Evolutionary conservation across 2,113 vertebrate species (phyloP), one percentile per base, ranked within the genome.

Genomic region (Anarhynchus alexandrinus): DNA sequence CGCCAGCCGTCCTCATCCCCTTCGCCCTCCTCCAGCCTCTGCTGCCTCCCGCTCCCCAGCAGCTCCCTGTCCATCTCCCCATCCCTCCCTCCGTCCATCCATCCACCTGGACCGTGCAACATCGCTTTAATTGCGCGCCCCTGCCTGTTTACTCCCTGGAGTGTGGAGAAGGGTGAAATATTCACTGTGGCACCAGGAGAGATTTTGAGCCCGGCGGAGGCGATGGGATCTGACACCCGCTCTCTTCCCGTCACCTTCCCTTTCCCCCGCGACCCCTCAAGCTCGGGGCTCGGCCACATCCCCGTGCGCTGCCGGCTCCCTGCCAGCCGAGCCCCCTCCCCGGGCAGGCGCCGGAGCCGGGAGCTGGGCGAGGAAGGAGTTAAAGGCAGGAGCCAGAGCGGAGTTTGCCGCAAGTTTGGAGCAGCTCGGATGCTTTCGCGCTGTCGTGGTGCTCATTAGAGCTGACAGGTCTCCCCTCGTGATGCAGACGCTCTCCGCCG

Each of bases 381-480:
- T 97, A 97, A 96, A 83, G 65, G 91, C 88, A 36, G 92, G 88
- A 94, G 89, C 71, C 40, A 11, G 93, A 77, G 73, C 18, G 1
- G 97, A 95, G 94, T 95, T 96, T 38, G 96, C 94, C 8, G 91
- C 83, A 96, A 97, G 96, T 97, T 95, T 70, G 90, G 96, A 94
- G 92, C 85, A 8, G 93, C 89, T 96, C 79, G 10, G 95, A 91
- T 69, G 92, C 94, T 49, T 84, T 42, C 1, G 34, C 5, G 90
- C 86, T 61, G 95, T 88, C 82, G 79, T 49, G 76, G 92, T 12
- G 96, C 97, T 98, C 97, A 97, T 98, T 98, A 98, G 94, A 97
- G 97, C 94, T 97, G 98, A 97, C 97, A 98, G 96, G 84, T 97
- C 94, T 86, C 91, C 93, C 95, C 93, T 96, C 81, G 84, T 96